phyloP scores from a whole-genome alignment of 2,113 vertebrate species.

The Ardeotis arabs region DNA sequence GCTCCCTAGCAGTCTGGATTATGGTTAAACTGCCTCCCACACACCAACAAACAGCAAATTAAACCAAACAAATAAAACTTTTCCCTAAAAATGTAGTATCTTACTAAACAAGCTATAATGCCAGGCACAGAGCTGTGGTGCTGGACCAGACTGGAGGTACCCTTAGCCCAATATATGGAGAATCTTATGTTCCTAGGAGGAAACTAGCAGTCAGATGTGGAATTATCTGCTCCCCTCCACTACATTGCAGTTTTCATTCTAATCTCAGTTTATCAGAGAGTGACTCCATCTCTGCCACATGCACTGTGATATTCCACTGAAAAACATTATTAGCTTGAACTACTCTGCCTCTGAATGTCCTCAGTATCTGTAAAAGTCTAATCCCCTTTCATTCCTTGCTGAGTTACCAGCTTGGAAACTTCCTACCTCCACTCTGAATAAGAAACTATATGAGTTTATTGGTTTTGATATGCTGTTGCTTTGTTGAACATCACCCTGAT shows the following conservation, averaged over 20 bases:
- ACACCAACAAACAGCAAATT: background rate
- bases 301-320: background rate
- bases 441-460: background rate
- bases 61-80: background rate
- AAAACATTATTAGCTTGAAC: background rate
- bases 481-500: background rate
- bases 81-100: background rate
- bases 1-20: background rate
- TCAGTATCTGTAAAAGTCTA: background rate
- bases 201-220: background rate
- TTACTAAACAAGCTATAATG: background rate
- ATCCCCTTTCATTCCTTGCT: background rate
- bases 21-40: slow-evolving; percentile 39
- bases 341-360: background rate
- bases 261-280: background rate
- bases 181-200: background rate
- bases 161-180: background rate
- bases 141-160: background rate
- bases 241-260: background rate
- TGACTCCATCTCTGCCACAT: background rate
- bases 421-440: background rate
- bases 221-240: background rate
- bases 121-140: background rate
- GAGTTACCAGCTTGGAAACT: background rate
- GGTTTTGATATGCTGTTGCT: background rate